phyloP scores from a whole-genome alignment of 1,140 invertebrate species.

The Belonocnema kinseyi region DNA sequence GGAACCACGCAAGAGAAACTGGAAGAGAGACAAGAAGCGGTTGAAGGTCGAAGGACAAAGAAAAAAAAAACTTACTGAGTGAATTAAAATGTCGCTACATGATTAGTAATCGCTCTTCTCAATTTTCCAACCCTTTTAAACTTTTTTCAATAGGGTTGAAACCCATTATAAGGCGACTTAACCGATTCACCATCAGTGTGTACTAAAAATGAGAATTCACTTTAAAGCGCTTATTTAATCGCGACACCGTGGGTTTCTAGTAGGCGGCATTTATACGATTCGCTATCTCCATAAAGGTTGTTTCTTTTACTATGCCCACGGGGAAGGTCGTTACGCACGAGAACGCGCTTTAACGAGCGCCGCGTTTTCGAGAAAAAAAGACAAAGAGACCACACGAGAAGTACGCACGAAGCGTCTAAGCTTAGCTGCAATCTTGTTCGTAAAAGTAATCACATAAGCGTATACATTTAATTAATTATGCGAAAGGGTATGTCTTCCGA shows the following conservation, averaged over 20 bases:
- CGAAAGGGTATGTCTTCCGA: background rate
- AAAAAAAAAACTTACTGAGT: background rate
- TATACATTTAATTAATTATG: constrained; percentile 18
- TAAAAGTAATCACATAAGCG: background rate
- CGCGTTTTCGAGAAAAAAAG: constrained; percentile 36
- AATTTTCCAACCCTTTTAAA: background rate
- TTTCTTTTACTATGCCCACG: constrained; percentile 27
- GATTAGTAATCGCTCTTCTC: background rate
- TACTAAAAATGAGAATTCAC: constrained; percentile 21
- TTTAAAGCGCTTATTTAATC: constrained; percentile 6
- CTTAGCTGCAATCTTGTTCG: background rate
- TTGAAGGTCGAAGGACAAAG: background rate
- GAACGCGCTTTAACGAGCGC: constrained; percentile 49
- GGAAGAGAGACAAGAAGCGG: background rate
- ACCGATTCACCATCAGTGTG: background rate
- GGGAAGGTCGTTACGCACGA: constrained; percentile 48
- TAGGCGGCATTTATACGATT: constrained; percentile 22
- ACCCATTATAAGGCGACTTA: background rate
- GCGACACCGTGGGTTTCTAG: constrained; percentile 22
- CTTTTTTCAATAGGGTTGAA: background rate
- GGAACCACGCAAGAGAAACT: constrained; percentile 39
- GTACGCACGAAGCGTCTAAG: constrained; percentile 1
- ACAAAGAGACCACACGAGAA: constrained; percentile 37
- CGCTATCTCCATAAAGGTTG: constrained; percentile 24
- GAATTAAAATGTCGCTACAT: background rate